These are phyloP conservation scores for Prochilodus magdalenae DNA, from an alignment of 2,113 vertebrate species.

Conservation along the genomic window DNA sequence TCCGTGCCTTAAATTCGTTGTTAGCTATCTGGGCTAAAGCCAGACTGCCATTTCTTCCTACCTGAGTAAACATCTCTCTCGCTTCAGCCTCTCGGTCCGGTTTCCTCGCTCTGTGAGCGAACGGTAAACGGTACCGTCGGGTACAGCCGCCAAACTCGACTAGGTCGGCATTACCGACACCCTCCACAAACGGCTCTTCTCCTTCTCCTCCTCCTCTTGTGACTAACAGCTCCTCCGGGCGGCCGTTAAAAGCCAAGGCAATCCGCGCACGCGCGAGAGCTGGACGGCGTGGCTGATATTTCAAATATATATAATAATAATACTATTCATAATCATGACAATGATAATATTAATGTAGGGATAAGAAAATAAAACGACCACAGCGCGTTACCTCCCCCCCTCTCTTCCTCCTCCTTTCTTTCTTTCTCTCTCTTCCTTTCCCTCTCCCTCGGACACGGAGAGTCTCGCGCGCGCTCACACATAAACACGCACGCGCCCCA, in stretches of 20 bases:
- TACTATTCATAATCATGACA: too few species aligned
- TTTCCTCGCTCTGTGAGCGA: conserved; percentile 10
- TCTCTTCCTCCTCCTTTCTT: too few species aligned
- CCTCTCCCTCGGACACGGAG: neutral
- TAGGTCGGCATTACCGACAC: conserved; percentile 1
- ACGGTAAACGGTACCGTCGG: neutral
- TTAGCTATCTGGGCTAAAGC: neutral
- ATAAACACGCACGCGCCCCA: neutral
- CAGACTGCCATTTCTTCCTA: conserved; percentile 29
- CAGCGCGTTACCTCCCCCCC: too few species aligned
- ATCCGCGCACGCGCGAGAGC: too few species aligned
- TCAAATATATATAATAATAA: neutral
- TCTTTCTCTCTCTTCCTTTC: conserved; percentile 10
- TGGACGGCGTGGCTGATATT: neutral
- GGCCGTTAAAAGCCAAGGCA: neutral
- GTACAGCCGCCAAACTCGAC: conserved; percentile 17
- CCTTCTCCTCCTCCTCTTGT: neutral
- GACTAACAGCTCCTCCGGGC: neutral
- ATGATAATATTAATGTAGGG: too few species aligned
- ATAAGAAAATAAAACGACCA: too few species aligned
- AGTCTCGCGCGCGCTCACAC: neutral
- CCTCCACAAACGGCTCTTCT: conserved; percentile 19
- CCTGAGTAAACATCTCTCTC: conserved; percentile 40
- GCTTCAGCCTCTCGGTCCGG: conserved; percentile 23
- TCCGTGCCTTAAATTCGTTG: neutral